Base-by-base conservation (phyloP, 2,888 invertebrate genomes). In the Mystacides longicornis region DNA sequence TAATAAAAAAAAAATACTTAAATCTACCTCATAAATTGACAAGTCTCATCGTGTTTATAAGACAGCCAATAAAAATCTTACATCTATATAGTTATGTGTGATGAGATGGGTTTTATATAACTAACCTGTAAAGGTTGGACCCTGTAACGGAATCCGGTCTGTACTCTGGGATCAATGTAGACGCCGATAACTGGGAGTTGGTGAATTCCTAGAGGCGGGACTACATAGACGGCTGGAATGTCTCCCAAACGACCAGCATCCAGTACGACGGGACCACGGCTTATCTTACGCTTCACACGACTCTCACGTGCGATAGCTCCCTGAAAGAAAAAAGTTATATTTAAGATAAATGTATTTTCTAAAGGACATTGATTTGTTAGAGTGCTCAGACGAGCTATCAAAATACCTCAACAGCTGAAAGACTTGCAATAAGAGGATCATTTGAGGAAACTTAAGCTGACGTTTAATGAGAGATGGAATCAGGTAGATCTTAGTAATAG, bases 101-200 rank as follows among this genome's bases (percentile, higher is more conserved):
- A n/a, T n/a, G n/a, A n/a, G n/a, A n/a, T n/a, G n/a, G n/a, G 43
- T 14, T n/a, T 2, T 49, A 23, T 51, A 14, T 21, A 20, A 37
- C 51, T 19, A 67, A 78, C 77, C 70, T 81, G 80, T 68, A 85
- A 75, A 1, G 83, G 82, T 65, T 83, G 78, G 60, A 86, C 83
- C 71, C 81, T 80, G 77, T 88, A 88, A 68, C 81, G 77, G 75
- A 87, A 89, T 62, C 89, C 88, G 61, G 87, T 82, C 63, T 83
- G 75, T 60, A 88, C 82, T 54, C 84, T 75, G 54, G 80, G 79
- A 71, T 89, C 87, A 63, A 88, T 80, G 70, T 83, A 86, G 53
- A 87, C 82, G 51, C 88, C 88, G 65, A 84, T 78, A 51, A 82
- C 85, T 0, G 85, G 84, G 67, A 85, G 75, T 68, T 86, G 83